These are phyloP conservation scores for Acanthis flammea DNA, from an alignment of 2,797 vertebrate species.

Conservation along the genomic window DNA sequence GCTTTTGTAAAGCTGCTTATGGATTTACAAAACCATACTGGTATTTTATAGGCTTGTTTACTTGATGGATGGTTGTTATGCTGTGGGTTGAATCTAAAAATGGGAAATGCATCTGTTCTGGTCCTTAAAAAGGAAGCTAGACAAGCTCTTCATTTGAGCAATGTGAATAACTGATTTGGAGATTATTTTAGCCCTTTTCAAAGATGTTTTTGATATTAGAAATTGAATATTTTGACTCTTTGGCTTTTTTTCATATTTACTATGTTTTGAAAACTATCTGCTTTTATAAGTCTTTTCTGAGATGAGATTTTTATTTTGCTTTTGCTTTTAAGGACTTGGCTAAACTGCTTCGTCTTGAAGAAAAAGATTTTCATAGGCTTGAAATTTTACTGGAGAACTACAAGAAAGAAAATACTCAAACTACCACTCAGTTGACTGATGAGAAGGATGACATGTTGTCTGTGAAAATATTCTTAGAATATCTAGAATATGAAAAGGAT, in stretches of 20 bases:
- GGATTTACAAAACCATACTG: not conserved
- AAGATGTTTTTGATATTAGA: not conserved
- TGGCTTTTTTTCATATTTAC: not conserved
- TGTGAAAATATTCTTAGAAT: conserved; percentile 86
- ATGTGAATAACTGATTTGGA: not conserved
- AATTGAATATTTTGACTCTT: not conserved
- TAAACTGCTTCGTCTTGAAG: conserved; percentile 75
- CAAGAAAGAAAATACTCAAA: conserved; percentile 77
- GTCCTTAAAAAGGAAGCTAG: not conserved
- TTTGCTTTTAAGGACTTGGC: conserved; percentile 73
- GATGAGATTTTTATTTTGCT: not conserved
- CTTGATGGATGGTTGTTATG: not conserved
- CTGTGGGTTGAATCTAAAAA: not conserved
- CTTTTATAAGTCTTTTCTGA: not conserved
- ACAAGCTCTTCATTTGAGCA: not conserved
- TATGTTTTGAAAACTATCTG: not conserved
- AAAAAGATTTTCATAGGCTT: conserved; percentile 82
- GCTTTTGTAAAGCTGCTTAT: not conserved
- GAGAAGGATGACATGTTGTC: conserved; percentile 75
- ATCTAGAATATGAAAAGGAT: conserved; percentile 85
- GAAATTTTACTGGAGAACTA: conserved; percentile 83
- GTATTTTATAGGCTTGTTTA: not conserved
- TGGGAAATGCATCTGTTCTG: not conserved
- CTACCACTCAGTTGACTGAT: conserved; percentile 81
- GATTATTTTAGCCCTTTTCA: not conserved